phyloP scores from a whole-genome alignment of 2,888 invertebrate species.

The Eilema depressum region DNA sequence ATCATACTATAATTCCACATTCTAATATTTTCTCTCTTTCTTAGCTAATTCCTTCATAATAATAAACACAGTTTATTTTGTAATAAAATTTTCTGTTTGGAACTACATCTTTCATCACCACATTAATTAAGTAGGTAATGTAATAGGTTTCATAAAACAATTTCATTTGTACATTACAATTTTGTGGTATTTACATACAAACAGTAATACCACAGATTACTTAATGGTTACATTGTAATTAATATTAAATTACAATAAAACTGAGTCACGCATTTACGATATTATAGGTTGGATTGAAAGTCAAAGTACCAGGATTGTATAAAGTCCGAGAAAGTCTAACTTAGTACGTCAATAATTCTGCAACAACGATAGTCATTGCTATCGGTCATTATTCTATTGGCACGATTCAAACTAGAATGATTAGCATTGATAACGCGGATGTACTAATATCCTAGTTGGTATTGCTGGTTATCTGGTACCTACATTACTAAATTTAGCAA shows the following conservation, averaged over 20 bases:
- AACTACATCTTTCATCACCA: not conserved
- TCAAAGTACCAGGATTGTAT: not conserved
- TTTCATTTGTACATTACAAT: not conserved
- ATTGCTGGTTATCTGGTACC: constrained; percentile 9
- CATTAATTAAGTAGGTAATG: not conserved
- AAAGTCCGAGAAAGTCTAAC: not conserved
- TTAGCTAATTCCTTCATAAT: not conserved
- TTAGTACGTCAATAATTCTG: not conserved
- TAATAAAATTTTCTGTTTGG: not conserved
- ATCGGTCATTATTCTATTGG: constrained; percentile 29
- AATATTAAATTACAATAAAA: not conserved
- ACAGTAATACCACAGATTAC: not conserved
- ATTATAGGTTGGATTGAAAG: too few relatives aligned
- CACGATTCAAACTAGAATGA: constrained; percentile 13
- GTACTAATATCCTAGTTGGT: constrained; percentile 6
- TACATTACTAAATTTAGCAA: not conserved
- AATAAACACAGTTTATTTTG: not conserved
- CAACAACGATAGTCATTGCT: not conserved
- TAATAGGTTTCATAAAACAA: not conserved
- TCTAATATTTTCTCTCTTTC: not conserved
- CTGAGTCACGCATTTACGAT: not conserved
- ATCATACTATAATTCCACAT: not conserved
- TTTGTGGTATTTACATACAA: constrained; percentile 2
- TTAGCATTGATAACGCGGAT: constrained; percentile 15
- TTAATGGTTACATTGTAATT: not conserved